Conservation (phyloP, 2,888 invertebrate species). For the Drosophila monieri region DNA sequence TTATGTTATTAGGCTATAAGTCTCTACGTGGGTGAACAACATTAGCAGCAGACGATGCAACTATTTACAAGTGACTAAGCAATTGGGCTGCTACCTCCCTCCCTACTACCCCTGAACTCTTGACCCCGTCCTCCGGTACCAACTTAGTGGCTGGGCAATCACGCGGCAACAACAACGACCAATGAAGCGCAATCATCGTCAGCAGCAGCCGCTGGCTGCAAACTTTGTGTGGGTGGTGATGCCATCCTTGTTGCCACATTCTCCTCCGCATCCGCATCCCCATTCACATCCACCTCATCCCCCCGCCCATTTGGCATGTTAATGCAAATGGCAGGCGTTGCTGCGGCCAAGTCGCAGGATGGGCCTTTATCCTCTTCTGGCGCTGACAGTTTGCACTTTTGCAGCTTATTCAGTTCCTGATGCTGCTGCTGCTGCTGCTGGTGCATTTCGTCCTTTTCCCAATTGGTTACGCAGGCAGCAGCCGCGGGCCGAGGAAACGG, state of each 20-base stretch:
- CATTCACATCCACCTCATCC: constrained; percentile 27
- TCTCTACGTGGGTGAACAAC: constrained; percentile 28
- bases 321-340: constrained; percentile 71
- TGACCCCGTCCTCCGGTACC: constrained; percentile 8
- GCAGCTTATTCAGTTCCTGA: constrained; percentile 57
- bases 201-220: constrained; percentile 69
- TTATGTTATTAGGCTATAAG: constrained; percentile 29
- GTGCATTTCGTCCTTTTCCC: constrained; percentile 76
- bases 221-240: constrained; percentile 50
- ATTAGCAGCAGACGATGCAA: constrained; percentile 47
- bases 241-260: constrained; percentile 36
- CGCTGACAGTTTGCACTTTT: constrained; percentile 76
- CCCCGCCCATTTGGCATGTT: constrained; percentile 67
- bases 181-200: constrained; percentile 75
- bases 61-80: constrained; percentile 71
- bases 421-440: constrained; percentile 31
- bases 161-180: constrained; percentile 75
- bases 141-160: constrained; percentile 67
- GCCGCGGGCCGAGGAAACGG: constrained; percentile 37
- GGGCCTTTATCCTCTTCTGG: constrained; percentile 40
- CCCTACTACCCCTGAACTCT: constrained; percentile 9
- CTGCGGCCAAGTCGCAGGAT: constrained; percentile 45
- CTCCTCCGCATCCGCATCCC: constrained; percentile 32
- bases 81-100: constrained; percentile 24
- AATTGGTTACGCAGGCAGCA: constrained; percentile 65